Base-by-base conservation (phyloP, 2,113 vertebrate species). In the Suricata suricatta region DNA sequence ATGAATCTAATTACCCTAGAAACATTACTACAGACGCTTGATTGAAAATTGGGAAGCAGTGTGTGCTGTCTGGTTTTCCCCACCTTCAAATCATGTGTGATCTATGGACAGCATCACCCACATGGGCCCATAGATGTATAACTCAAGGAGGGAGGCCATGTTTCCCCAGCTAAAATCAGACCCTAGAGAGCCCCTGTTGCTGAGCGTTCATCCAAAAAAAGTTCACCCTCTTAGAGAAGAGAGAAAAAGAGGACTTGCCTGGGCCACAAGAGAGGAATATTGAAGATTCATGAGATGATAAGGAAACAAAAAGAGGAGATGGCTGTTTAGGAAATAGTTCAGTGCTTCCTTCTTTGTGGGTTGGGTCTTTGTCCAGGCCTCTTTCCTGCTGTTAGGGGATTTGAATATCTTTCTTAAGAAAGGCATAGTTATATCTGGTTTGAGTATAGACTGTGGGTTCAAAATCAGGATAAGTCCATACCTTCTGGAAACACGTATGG, bases 1-100 rank as follows among this genome's bases (percentile, higher is more conserved):
- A 71, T 97, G 97, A 97, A 97, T 98, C 97, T 97, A 68, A 97
- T 98, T 97, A 97, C 85, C 88, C 93, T 97, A 52, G 92, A 97
- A 98, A 96, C 77, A n/a, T 86, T 77, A 54, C 93, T 95, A 3
- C 84, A 85, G 81, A 79, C 1, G 1, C 94, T 88, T 96, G 94
- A 90, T 96, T 98, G 97, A 90, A 97, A 96, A 95, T 93, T 74
- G 44, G 87, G 12, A 1, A 80, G 89, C 68, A 76, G 1, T 72
- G 7, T 29, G 29, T 84, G 87, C 74, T 14, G 17, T 71, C 88
- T 79, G 90, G 71, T 52, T 93, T 88, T 68, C 69, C 14, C 25
- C 16, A 14, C 63, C 93, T 94, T 66, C 17, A 15, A 33, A 72
- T 90, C 79, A 3, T 31, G 0, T 33, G 5, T 93, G 0, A 93